Conservation (phyloP, 1,140 invertebrate species). For the Cydia pomonella region DNA sequence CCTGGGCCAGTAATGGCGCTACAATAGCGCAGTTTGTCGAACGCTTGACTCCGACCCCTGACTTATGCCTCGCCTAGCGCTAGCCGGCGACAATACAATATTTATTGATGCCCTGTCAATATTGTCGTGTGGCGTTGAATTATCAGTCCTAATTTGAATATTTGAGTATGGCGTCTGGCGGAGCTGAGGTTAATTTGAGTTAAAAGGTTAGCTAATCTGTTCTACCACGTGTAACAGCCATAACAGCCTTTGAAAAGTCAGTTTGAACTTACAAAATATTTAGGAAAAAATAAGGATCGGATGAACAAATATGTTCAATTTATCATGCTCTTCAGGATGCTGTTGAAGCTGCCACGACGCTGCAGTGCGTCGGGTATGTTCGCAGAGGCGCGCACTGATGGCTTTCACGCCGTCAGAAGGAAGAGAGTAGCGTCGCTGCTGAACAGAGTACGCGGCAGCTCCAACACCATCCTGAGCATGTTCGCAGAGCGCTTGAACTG, state of each 20-base stretch:
- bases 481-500: too few relatives aligned
- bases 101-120: constrained; percentile 31
- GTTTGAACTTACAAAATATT: neutral
- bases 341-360: too few relatives aligned
- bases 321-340: too few relatives aligned
- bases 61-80: constrained; percentile 52
- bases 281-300: too few relatives aligned
- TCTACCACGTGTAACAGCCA: neutral
- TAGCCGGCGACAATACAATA: constrained; percentile 34
- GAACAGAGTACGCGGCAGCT: too few relatives aligned
- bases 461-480: too few relatives aligned
- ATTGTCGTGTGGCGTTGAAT: constrained; percentile 10
- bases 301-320: too few relatives aligned
- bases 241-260: neutral
- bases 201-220: neutral
- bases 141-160: constrained; percentile 4
- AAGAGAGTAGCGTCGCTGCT: too few relatives aligned
- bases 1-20: constrained; percentile 47
- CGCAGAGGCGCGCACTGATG: too few relatives aligned
- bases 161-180: neutral
- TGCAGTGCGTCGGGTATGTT: too few relatives aligned
- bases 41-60: constrained; percentile 54
- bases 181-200: neutral
- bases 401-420: too few relatives aligned
- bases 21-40: constrained; percentile 62